Conservation (phyloP, 2,113 vertebrate genomes). For the Microtus ochrogaster region DNA sequence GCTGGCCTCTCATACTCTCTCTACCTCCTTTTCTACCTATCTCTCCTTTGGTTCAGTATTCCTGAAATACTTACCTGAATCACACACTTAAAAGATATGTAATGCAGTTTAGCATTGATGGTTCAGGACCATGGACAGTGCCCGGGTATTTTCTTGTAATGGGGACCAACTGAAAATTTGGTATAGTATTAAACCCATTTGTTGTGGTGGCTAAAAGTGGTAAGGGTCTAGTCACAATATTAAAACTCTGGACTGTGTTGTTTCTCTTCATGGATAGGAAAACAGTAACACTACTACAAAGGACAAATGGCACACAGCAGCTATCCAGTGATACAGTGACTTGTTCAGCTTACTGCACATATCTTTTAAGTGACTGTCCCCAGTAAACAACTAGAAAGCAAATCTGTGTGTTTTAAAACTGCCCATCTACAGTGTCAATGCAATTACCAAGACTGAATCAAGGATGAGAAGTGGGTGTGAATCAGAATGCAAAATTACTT, state of each 20-base stretch:
- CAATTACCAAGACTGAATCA: not conserved
- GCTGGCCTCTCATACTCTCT: not conserved
- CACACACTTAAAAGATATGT: not conserved
- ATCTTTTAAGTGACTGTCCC: not conserved
- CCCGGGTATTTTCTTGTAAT: fast-evolving
- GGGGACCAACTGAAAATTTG: not conserved
- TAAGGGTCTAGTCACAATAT: not conserved
- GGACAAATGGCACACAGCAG: not conserved
- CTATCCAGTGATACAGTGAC: not conserved
- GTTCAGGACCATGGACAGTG: not conserved
- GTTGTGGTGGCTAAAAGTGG: not conserved
- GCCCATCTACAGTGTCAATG: not conserved
- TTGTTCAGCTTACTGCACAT: not conserved
- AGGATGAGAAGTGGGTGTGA: not conserved
- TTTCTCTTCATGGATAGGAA: not conserved
- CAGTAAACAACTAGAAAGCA: not conserved
- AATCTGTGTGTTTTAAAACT: not conserved
- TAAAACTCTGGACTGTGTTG: not conserved
- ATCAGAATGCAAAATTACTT: not conserved
- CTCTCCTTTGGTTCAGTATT: not conserved
- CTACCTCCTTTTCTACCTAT: not conserved
- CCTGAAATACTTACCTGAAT: not conserved
- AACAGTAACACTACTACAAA: not conserved
- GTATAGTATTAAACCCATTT: not conserved
- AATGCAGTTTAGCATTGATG: not conserved